phyloP scores from a whole-genome alignment of 2,888 invertebrate species.

The Melanotus villosus region DNA sequence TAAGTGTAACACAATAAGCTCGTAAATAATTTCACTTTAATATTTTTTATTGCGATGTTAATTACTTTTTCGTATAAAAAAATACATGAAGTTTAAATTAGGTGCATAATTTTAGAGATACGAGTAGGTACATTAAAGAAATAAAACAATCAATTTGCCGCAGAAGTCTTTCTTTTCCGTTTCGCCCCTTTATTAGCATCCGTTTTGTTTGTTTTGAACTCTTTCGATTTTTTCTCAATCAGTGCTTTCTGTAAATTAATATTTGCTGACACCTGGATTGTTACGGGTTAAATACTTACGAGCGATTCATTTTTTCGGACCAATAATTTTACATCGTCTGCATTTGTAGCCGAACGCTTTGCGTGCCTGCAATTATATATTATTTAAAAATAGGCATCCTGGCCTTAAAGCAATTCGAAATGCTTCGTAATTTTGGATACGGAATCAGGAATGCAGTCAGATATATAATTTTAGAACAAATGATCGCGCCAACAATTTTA shows the following conservation, averaged over 20 bases:
- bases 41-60: too few relatives aligned
- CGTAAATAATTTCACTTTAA: neutral
- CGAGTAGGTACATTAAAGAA: too few relatives aligned
- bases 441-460: too few relatives aligned
- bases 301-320: constrained; percentile 74
- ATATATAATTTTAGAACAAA: too few relatives aligned
- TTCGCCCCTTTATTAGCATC: too few relatives aligned
- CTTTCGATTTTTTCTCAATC: constrained; percentile 50
- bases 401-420: too few relatives aligned
- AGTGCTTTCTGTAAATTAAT: constrained; percentile 56
- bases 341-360: constrained; percentile 74
- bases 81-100: too few relatives aligned
- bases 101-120: too few relatives aligned
- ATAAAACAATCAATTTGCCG: neutral
- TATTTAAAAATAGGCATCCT: neutral
- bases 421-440: too few relatives aligned
- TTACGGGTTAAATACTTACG: constrained; percentile 65
- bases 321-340: constrained; percentile 77
- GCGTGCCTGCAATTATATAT: constrained; percentile 72
- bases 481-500: neutral
- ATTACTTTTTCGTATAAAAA: too few relatives aligned
- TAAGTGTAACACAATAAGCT: neutral
- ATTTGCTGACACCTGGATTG: neutral
- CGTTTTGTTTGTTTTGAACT: too few relatives aligned
- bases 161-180: too few relatives aligned